These are phyloP conservation scores for Neelides sp. DNA, from an alignment of 1,140 invertebrate genomes.

Conservation along the genomic window DNA sequence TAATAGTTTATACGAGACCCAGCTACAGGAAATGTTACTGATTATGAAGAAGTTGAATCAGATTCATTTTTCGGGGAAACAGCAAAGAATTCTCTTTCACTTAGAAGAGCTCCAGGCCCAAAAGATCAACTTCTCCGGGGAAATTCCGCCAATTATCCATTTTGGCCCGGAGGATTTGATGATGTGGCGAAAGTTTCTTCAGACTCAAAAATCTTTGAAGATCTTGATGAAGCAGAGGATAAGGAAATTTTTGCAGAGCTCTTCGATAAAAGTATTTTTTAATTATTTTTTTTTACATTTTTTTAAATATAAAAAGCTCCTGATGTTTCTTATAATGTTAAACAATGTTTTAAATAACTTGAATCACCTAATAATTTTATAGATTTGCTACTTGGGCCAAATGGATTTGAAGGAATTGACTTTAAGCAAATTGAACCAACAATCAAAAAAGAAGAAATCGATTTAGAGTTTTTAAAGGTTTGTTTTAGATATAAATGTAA, in stretches of 20 bases:
- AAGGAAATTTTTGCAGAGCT: slow-evolving; percentile 35
- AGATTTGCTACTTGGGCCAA: neutral
- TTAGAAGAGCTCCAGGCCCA: slow-evolving; percentile 49
- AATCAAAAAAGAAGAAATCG: neutral
- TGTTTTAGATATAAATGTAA: neutral
- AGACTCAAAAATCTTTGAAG: slow-evolving; percentile 19
- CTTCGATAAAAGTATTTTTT: slow-evolving; percentile 38
- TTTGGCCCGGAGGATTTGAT: slow-evolving; percentile 66
- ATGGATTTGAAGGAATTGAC: too few relatives aligned
- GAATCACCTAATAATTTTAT: neutral
- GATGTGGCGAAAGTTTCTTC: slow-evolving; percentile 38
- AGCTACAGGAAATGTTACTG: slow-evolving; percentile 52
- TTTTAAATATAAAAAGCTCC: slow-evolving; percentile 9
- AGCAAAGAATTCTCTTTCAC: slow-evolving; percentile 60
- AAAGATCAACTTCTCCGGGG: slow-evolving; percentile 50
- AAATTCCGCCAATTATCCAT: slow-evolving; percentile 57
- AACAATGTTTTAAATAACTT: neutral
- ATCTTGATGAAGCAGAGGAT: slow-evolving; percentile 29
- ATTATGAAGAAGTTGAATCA: slow-evolving; percentile 52
- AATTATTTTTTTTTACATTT: slow-evolving; percentile 10
- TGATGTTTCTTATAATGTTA: neutral
- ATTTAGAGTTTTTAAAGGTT: neutral
- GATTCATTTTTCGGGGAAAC: slow-evolving; percentile 48
- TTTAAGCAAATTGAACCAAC: neutral
- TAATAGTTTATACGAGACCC: slow-evolving; percentile 52